These are phyloP conservation scores for Cryptoprocta ferox DNA, from an alignment of 2,797 vertebrate species.

Conservation along the genomic window DNA sequence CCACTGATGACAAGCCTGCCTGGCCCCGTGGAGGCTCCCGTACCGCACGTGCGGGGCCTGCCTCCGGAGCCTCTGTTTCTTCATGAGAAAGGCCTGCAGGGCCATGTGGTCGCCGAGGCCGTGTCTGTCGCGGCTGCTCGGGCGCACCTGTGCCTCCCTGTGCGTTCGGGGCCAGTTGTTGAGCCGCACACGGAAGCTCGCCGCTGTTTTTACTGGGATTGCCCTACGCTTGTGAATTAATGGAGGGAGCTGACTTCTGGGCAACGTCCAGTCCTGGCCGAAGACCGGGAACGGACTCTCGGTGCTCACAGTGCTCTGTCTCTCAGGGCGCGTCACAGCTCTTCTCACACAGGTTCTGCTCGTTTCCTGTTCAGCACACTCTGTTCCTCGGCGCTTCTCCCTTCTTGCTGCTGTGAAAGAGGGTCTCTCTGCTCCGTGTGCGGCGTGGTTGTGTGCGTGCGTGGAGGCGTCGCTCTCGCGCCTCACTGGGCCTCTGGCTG, in stretches of 20 bases:
- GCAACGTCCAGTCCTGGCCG: rapidly evolving
- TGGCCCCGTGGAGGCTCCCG: not conserved
- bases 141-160: not conserved
- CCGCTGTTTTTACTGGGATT: not conserved
- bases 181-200: rapidly evolving
- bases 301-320: too few species aligned
- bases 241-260: not conserved
- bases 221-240: not conserved
- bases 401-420: not conserved
- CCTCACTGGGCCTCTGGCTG: not conserved
- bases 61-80: not conserved
- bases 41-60: rapidly evolving
- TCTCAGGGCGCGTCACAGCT: not conserved
- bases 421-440: not conserved
- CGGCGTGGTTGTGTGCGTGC: not conserved
- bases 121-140: not conserved
- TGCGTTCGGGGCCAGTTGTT: too few species aligned
- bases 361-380: not conserved
- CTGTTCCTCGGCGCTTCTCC: not conserved
- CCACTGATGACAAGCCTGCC: not conserved
- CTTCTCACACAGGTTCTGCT: not conserved
- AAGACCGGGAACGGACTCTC: too few species aligned
- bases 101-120: too few species aligned
- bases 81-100: not conserved
- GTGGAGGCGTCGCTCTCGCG: not conserved